Conservation (phyloP, 2,113 vertebrate species). For the Arizona elegans region DNA sequence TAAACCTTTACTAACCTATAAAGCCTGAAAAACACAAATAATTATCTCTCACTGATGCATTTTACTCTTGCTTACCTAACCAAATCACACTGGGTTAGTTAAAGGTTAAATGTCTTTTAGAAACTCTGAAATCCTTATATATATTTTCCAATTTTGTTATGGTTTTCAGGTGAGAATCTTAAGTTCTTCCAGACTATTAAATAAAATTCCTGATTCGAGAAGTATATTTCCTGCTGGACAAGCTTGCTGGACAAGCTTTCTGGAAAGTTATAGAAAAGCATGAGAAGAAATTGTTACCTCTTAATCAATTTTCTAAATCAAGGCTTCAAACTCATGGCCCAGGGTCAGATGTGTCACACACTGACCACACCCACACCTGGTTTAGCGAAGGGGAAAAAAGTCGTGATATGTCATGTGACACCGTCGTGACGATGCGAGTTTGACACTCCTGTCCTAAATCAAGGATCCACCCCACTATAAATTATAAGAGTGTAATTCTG, state of each 20-base stretch:
- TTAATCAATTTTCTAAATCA: not conserved
- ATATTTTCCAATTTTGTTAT: conserved; percentile 87
- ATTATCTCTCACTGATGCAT: not conserved
- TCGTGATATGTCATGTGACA: no score
- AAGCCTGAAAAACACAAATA: not conserved
- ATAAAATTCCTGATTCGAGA: conserved; percentile 91
- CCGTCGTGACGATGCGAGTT: no score
- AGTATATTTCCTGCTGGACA: conserved; percentile 54
- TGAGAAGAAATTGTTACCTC: not conserved
- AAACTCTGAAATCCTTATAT: conserved; percentile 73
- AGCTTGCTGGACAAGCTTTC: not conserved
- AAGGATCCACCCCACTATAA: not conserved
- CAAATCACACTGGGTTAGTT: conserved; percentile 15
- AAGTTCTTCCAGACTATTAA: conserved; percentile 81
- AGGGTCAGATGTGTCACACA: no score
- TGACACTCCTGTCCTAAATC: not conserved
- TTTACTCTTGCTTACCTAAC: not conserved
- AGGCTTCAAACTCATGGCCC: no score
- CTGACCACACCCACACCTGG: no score
- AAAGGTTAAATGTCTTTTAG: conserved; percentile 62
- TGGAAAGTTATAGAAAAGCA: not conserved
- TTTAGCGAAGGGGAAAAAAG: no score
- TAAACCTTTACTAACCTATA: not conserved
- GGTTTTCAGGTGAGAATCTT: conserved; percentile 80
- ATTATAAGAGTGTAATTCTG: not conserved